These are phyloP conservation scores for Pristionchus exspectatus DNA, from an alignment of 2,888 invertebrate genomes.

Conservation along the genomic window DNA sequence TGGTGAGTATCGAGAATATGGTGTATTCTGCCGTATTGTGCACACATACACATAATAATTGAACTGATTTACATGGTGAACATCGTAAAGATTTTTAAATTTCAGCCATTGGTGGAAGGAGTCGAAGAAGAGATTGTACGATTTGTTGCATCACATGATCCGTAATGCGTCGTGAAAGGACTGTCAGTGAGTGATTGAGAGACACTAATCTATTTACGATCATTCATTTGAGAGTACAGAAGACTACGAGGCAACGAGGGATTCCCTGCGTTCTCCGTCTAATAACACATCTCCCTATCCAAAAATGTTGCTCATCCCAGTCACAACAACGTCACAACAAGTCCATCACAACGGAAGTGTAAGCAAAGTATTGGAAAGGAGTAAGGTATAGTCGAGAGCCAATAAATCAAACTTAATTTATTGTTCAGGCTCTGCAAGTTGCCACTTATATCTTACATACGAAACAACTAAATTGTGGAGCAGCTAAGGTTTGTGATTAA, in stretches of 20 bases:
- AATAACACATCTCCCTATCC: too few relatives aligned
- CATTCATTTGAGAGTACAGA: too few relatives aligned
- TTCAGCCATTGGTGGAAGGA: constrained; percentile 6
- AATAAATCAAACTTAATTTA: too few relatives aligned
- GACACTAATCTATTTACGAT: neutral
- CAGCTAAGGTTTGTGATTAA: constrained; percentile 46
- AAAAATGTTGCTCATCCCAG: too few relatives aligned
- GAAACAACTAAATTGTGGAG: constrained; percentile 67
- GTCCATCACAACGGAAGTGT: constrained; percentile 69
- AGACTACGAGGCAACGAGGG: too few relatives aligned
- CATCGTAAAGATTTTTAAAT: neutral
- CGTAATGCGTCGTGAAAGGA: constrained; percentile 20
- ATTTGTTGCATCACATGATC: constrained; percentile 1
- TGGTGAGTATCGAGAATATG: too few relatives aligned
- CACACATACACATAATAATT: too few relatives aligned
- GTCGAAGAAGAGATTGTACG: neutral
- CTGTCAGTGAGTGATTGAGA: constrained; percentile 3
- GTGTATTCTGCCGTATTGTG: too few relatives aligned
- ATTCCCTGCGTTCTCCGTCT: too few relatives aligned
- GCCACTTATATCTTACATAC: constrained; percentile 68
- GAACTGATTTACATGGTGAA: too few relatives aligned
- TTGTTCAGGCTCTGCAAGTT: constrained; percentile 65
- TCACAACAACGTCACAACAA: constrained; percentile 63
- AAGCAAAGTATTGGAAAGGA: constrained; percentile 68
- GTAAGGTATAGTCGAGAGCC: constrained; percentile 59